Evolutionary conservation across 2,888 invertebrate species (phyloP).

Genomic region (Craniophora ligustri): DNA sequence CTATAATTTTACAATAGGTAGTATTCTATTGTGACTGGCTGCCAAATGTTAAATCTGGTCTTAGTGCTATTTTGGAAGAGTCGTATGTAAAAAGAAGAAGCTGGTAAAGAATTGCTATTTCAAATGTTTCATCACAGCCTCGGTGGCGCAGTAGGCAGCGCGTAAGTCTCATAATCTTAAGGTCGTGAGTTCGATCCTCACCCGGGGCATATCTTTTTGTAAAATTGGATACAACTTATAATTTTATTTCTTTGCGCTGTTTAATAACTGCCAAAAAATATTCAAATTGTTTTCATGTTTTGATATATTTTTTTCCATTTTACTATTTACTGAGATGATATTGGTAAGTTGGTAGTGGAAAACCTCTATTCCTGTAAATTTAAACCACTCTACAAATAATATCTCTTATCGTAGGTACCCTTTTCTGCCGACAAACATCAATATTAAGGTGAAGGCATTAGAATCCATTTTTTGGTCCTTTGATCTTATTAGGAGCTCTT

Average conservation of each 20-base stretch:
- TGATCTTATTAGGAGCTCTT: no score
- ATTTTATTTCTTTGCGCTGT: neutral
- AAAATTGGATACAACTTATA: neutral
- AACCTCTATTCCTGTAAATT: neutral
- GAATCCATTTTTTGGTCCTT: no score
- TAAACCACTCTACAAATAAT: neutral
- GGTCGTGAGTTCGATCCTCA: constrained; percentile 88
- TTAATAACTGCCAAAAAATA: neutral
- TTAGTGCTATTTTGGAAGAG: no score
- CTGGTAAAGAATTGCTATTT: constrained; percentile 5
- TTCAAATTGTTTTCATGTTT: no score
- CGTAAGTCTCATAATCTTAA: constrained; percentile 97
- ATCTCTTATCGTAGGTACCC: constrained; percentile 13
- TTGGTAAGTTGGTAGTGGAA: no score
- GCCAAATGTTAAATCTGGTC: no score
- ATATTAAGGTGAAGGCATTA: constrained; percentile 46
- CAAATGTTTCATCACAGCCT: constrained; percentile 78
- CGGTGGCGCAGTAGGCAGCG: constrained; percentile 96
- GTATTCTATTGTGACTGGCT: no score
- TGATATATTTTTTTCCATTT: no score
- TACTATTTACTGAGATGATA: no score
- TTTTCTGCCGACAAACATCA: neutral
- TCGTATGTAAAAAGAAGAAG: no score
- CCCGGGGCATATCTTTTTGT: constrained; percentile 51
- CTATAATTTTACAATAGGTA: no score